Evolutionary conservation across 64 coral and sea anemone genomes (phyloP), one percentile per base, ranked within the genome.

Genomic region (Porites lutea): DNA sequence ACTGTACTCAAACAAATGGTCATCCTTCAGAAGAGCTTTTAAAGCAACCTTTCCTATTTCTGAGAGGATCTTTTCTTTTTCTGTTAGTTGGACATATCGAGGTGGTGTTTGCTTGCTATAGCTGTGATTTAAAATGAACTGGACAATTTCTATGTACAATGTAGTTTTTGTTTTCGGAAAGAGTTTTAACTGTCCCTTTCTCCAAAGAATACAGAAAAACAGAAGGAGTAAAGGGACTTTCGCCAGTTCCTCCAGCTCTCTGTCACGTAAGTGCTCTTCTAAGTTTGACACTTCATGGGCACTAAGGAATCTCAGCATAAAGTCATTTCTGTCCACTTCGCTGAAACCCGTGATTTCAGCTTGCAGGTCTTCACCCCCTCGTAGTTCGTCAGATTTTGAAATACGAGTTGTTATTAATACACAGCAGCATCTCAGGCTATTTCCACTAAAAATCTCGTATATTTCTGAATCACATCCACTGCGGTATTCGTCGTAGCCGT

Each of bases 31-130:
- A 47, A 73, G 71, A 48, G 27, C 4, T 14, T 45, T 2, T 13
- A 73, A 73, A 14, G 71, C 71, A 27, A 79, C 51, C 76, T 79
- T 79, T 13, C 76, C 76, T 4, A 79, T 79, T 79, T 79, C 16
- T 13, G 18, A 7, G 8, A 79, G 76, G 52, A 79, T 55, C 76
- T 79, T 52, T 23, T 74, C 16, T 37, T 10, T 4, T 13, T 58
- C 20, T 11, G 55, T 7, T 58, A 27, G 19, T 59, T 27, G 22
- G 51, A 18, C 19, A 58, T 12, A 57, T 2, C 9, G 18, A 78
- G 5, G 6, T 53, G 52, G 52, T 13, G 75, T 20, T 18, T 57
- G 8, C 52, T 58, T 78, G 16, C 51, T 3, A 22, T 79, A 52
- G 52, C 3, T 79, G 76, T 79, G 52, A 10, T 14, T 3, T 22